Evolutionary conservation across 2,113 vertebrate genomes (phyloP).

Genomic region (Larimichthys polyactis): DNA sequence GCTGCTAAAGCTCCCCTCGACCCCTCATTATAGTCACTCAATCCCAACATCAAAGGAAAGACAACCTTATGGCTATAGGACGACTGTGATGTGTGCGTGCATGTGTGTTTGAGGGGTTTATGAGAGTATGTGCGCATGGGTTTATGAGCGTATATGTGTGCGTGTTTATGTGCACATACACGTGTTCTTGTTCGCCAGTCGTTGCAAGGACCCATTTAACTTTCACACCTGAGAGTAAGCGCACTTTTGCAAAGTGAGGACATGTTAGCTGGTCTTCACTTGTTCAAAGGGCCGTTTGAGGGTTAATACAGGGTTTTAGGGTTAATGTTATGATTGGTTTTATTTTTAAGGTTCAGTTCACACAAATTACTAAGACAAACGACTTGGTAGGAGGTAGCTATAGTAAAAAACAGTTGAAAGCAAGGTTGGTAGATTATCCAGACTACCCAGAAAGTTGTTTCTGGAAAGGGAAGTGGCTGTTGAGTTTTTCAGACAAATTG

Average conservation of each 20-base stretch:
- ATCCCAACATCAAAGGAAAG: slow-evolving; percentile 72
- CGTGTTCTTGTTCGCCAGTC: slow-evolving; percentile 49
- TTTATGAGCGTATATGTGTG: slow-evolving; percentile 17
- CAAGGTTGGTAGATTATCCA: background rate
- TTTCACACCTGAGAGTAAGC: slow-evolving; percentile 51
- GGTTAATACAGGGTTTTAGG: slow-evolving; percentile 21
- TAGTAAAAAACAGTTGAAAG: slow-evolving; percentile 14
- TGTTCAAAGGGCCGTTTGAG: slow-evolving; percentile 49
- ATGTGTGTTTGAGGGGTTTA: slow-evolving; percentile 22
- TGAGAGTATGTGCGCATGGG: background rate
- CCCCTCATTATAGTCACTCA: slow-evolving; percentile 66
- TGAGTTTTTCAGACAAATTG: background rate
- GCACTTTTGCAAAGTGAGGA: slow-evolving; percentile 57
- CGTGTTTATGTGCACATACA: slow-evolving; percentile 23
- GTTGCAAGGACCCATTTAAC: slow-evolving; percentile 48
- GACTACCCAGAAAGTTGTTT: background rate
- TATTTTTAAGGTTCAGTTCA: slow-evolving; percentile 39
- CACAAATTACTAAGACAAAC: background rate
- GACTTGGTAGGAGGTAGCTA: background rate
- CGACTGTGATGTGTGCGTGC: slow-evolving; percentile 19
- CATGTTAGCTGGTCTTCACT: slow-evolving; percentile 33
- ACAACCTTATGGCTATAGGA: slow-evolving; percentile 51
- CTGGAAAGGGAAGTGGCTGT: background rate
- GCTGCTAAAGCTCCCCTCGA: slow-evolving; percentile 72
- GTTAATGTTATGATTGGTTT: slow-evolving; percentile 36